Evolutionary conservation across 35 echinoderm and acorn worm genomes (phyloP), one percentile per base, ranked within the genome.

Genomic region (Holothuria glaberrima): DNA sequence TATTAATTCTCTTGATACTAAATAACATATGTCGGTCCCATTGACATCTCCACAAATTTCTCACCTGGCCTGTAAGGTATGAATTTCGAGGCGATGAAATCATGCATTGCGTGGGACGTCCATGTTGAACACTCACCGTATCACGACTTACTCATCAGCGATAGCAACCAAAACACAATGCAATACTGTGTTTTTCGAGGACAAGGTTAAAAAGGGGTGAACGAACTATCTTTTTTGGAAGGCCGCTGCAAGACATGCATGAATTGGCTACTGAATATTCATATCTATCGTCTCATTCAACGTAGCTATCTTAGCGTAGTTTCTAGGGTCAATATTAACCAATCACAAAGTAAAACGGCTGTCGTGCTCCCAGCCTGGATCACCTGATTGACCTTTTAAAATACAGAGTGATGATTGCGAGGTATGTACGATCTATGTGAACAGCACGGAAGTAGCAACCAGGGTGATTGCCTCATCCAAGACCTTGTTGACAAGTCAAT

Each of bases 401-500:
- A 61, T 62, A 28, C 80, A 63, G n/a, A n/a, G n/a, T n/a, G n/a
- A n/a, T 58, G 52, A 41, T 41, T 7, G 36, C 2, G 36, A 41
- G 36, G 36, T 41, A 41, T 41, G 36, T 41, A 7, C 7, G 36
- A 41, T 41, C 36, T 41, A 41, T 75, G 71, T 75, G 50, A 54
- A 14, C 10, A 54, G 50, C 12, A 54, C 50, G 71, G 28, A 19
- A 21, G 71, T 48, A 48, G 38, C 74, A 78, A 84, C 80, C 66
- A 84, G 57, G 9, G 17, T 18, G 80, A 84, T 84, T 84, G 80
- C 80, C 80, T 84, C 80, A 84, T 54, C n/a, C n/a, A n/a, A n/a
- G n/a, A n/a, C n/a, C 80, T 63, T 84, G 56, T 84, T 84, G 61
- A 84, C 30, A 30, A 9, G 30, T 50, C 12, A 83, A 21, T 58